Conservation (phyloP, 2,797 vertebrate genomes). For the Anisognathus igniventris region DNA sequence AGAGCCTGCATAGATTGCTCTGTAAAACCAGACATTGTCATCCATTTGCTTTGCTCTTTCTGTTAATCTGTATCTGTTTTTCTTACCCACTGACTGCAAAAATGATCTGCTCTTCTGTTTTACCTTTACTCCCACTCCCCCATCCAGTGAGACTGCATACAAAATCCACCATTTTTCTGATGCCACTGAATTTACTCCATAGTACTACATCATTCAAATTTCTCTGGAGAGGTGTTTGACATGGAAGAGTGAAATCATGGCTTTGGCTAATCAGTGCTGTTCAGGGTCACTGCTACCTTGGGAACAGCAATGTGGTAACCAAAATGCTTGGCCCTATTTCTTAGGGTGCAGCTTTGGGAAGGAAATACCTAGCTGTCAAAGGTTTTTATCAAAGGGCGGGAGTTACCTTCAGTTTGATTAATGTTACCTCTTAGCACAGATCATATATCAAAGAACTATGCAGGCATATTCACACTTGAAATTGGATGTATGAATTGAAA, state of each 20-base stretch:
- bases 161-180: neutral
- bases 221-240: conserved; percentile 7
- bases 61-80: neutral
- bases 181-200: neutral
- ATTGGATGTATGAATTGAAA: conserved; percentile 6
- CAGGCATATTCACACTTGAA: conserved; percentile 30
- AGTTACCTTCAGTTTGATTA: conserved; percentile 41
- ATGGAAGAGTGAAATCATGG: conserved; percentile 38
- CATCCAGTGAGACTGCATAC: neutral
- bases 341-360: neutral
- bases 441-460: conserved; percentile 30
- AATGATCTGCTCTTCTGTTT: neutral
- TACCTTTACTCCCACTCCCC: neutral
- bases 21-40: neutral
- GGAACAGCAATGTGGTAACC: neutral
- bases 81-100: neutral
- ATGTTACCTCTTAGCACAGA: conserved; percentile 16
- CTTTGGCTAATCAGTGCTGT: conserved; percentile 19
- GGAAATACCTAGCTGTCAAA: conserved; percentile 35
- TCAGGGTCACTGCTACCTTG: conserved; percentile 3
- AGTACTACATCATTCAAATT: neutral
- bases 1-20: neutral
- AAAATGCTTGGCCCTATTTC: neutral
- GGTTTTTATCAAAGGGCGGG: conserved; percentile 27
- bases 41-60: neutral